Evolutionary conservation across 37 sponge, comb jelly and placozoan genomes (phyloP), one percentile per base, ranked within the genome.

Genomic region (Aphrocallistes beatrix): DNA sequence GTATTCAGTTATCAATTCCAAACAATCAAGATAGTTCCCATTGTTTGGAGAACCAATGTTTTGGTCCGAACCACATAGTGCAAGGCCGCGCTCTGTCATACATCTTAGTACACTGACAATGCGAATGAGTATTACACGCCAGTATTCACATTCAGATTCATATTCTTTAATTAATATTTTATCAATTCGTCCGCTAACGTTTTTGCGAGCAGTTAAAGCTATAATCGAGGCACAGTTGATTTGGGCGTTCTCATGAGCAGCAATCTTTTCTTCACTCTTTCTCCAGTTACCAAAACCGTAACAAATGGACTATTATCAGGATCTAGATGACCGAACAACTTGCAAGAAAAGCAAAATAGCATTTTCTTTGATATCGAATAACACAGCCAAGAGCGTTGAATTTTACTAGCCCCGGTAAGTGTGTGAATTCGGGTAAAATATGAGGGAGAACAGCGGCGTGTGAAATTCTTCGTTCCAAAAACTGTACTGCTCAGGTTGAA

Each of bases 1-100:
- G 39, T 38, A 84, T 38, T 84, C 42, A 37, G 47, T 32, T 38
- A 84, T 37, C 84, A 84, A 84, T 38, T 84, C 84, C 39, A 84
- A 40, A 40, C 36, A 28, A 42, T 40, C 84, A 28, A 84, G 39
- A 84, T 84, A 84, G 21, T 84, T 84, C 39, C 84, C 49, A 45
- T 47, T 84, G 47, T 84, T 28, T 42, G 9, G 84, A 28, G 40
- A 84, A 38, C 84, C 84, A 28, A 84, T 28, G 32, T 23, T 84
- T 39, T 84, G 39, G 39, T 39, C 48, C 34, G 30, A 38, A 84
- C 84, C 84, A 28, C 84, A 40, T 23, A 84, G 39, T 28, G 84
- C 84, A 38, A 42, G 39, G 32, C 84, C 45, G 40, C 84, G 40
- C 48, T 38, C 39, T 32, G 84, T 28, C 32, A 84, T 37, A 42